phyloP scores from a whole-genome alignment of 2,113 vertebrate genomes.

The Agapornis roseicollis region DNA sequence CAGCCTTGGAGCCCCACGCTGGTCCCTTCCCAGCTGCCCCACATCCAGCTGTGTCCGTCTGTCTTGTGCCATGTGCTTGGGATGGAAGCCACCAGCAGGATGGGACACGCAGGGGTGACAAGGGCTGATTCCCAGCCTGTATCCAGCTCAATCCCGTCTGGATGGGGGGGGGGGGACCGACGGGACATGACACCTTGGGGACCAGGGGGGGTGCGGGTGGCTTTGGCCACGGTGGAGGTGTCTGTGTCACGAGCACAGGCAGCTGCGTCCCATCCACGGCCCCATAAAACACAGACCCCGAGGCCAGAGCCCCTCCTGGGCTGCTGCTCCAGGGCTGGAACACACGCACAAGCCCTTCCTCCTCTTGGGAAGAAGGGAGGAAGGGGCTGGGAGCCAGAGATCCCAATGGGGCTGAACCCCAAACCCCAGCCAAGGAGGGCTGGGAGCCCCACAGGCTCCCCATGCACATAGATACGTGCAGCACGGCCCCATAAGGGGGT shows the following conservation, averaged over 20 bases:
- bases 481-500: background rate
- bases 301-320: constrained; percentile 56
- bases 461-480: background rate
- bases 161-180: background rate
- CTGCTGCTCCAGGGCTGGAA: constrained; percentile 49
- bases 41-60: constrained; percentile 41
- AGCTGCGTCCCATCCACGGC: constrained; percentile 49
- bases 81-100: background rate
- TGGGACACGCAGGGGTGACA: background rate
- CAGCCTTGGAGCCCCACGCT: background rate
- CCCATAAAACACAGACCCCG: constrained; percentile 39
- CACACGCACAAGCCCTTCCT: background rate
- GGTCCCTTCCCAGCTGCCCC: background rate
- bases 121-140: background rate
- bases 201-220: background rate
- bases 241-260: constrained; percentile 53
- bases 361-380: constrained; percentile 9
- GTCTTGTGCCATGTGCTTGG: constrained; percentile 35
- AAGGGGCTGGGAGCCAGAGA: background rate
- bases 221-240: constrained; percentile 50
- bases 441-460: background rate
- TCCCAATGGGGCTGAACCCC: background rate
- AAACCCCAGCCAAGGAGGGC: background rate
- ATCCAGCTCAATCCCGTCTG: background rate
- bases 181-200: too few species aligned